Evolutionary conservation across 2,797 vertebrate genomes (phyloP).

Genomic region (Loriculus beryllinus): DNA sequence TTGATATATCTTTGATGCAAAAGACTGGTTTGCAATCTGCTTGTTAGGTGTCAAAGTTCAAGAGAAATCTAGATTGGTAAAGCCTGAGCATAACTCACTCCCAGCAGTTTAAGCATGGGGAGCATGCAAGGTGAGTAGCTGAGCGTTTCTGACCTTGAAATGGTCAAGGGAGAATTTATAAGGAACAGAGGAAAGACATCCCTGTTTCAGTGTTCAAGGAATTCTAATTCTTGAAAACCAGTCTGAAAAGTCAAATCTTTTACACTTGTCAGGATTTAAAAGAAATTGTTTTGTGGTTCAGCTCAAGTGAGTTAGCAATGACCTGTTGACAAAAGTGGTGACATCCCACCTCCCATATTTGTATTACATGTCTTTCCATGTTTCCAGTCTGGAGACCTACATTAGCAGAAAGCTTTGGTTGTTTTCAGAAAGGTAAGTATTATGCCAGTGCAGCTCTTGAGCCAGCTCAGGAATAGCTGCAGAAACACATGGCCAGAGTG

Average conservation of each 20-base stretch:
- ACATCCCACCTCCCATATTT: not conserved
- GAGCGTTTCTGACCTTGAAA: not conserved
- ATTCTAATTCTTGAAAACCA: not conserved
- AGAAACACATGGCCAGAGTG: not conserved
- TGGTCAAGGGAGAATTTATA: not conserved
- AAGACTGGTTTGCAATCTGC: not conserved
- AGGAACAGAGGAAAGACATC: not conserved
- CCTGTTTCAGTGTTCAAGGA: not conserved
- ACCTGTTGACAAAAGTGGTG: not conserved
- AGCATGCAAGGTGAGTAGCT: not conserved
- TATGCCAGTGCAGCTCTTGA: not conserved
- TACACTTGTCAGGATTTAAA: not conserved
- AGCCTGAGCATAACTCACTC: not conserved
- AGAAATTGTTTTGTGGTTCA: not conserved
- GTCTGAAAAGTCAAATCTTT: not conserved
- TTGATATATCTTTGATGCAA: not conserved
- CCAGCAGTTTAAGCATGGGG: not conserved
- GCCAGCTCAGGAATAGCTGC: not conserved
- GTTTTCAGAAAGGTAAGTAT: not conserved
- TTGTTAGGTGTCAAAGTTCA: not conserved
- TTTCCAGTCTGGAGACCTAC: not conserved
- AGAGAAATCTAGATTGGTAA: not conserved
- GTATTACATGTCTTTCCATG: not conserved
- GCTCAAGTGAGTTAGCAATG: not conserved
- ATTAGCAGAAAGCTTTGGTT: not conserved